Evolutionary conservation across 2,113 vertebrate species (phyloP).

Genomic region (Laticauda colubrina): DNA sequence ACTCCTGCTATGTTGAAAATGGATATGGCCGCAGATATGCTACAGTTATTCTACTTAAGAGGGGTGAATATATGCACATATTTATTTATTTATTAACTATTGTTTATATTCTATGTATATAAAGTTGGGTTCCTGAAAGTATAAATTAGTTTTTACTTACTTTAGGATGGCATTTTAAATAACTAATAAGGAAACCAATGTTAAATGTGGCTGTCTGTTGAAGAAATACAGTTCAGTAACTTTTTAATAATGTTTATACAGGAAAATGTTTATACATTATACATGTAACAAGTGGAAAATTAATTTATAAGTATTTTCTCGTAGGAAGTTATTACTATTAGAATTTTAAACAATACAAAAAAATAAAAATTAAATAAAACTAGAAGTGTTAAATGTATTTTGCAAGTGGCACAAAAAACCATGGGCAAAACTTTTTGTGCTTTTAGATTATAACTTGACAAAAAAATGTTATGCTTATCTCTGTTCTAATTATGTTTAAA

Average conservation of each 20-base stretch:
- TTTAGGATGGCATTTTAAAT: not conserved
- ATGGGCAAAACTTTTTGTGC: not conserved
- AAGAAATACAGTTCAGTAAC: slow-evolving; percentile 11
- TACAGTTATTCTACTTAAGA: slow-evolving; percentile 89
- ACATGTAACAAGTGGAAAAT: slow-evolving; percentile 21
- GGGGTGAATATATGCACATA: slow-evolving; percentile 74
- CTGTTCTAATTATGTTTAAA: slow-evolving; percentile 2
- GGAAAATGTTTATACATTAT: too few species aligned
- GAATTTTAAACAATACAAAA: not conserved
- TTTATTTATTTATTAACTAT: not conserved
- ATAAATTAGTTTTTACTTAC: slow-evolving; percentile 6
- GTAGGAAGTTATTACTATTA: slow-evolving; percentile 11
- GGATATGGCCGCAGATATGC: slow-evolving; percentile 91
- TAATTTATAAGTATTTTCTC: slow-evolving; percentile 24
- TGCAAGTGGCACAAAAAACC: not conserved
- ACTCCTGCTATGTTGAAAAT: slow-evolving; percentile 97
- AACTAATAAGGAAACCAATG: slow-evolving; percentile 8
- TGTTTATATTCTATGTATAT: not conserved
- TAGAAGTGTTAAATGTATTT: not conserved
- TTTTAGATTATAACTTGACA: not conserved
- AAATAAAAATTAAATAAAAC: not conserved
- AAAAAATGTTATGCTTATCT: not conserved
- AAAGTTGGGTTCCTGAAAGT: not conserved
- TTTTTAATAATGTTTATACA: slow-evolving; percentile 35
- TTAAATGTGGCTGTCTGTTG: slow-evolving; percentile 13